Conservation (phyloP, 2,888 invertebrate genomes). For the Netelia virgata region DNA sequence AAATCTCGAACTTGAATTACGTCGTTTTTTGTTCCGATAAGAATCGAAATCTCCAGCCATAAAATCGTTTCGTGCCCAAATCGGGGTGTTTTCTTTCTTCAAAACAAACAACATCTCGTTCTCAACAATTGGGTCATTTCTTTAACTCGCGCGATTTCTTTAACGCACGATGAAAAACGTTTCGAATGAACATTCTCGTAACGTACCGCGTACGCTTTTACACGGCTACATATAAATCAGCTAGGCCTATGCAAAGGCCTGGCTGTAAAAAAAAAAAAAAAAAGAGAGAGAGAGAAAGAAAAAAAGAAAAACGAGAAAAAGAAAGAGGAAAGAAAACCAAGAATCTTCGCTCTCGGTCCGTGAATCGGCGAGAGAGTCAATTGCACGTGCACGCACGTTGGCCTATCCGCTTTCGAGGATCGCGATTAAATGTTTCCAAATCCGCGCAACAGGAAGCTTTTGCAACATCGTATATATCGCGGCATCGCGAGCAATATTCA, state of each 20-base stretch:
- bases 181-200: constrained; percentile 73
- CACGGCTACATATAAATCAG: not conserved
- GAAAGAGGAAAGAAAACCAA: constrained; percentile 59
- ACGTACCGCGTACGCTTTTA: not conserved
- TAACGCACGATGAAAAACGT: not conserved
- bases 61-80: too few species aligned
- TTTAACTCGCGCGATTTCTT: not conserved
- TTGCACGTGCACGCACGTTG: constrained; percentile 64
- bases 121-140: constrained; percentile 26
- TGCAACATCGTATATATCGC: constrained; percentile 50
- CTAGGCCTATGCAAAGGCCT: not conserved
- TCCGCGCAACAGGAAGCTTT: constrained; percentile 56
- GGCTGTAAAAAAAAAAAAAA: not conserved
- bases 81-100: not conserved
- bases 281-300: constrained; percentile 73
- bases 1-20: too few species aligned
- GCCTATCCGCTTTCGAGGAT: constrained; percentile 62
- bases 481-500: constrained; percentile 30
- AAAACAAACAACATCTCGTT: constrained; percentile 2
- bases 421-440: constrained; percentile 66
- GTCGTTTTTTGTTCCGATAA: too few species aligned
- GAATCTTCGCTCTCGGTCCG: constrained; percentile 79
- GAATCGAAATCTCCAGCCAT: too few species aligned
- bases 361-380: constrained; percentile 75
- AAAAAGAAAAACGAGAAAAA: constrained; percentile 72